Base-by-base conservation (phyloP, 2,797 vertebrate species). In the Ambastaia sidthimunki region DNA sequence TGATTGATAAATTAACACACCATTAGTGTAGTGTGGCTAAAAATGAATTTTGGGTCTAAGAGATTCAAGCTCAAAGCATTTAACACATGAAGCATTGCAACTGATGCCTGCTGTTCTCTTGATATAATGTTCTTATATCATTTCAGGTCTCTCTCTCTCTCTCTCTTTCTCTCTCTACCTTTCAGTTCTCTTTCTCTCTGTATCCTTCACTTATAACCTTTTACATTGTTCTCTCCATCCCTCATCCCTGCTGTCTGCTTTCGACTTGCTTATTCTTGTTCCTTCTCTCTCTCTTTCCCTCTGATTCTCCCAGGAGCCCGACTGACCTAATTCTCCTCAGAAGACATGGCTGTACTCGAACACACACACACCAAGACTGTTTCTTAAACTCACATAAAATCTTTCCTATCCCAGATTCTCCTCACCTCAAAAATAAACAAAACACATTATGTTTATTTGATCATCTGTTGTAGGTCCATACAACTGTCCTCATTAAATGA, bases 311-410 rank as follows among this genome's bases (percentile, higher is more conserved):
- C 83, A 80, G 72, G 85, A 83, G 85, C 71, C 78, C 57, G 72
- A 71, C 74, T 86, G 84, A 87, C 84, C 84, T 82, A 85, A 84
- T 87, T 85, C 79, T 87, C 81, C 83, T 80, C 73, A 74, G 65
- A 81, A 74, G 76, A 78, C 73, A 66, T 75, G 78, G 73, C 75
- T 59, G 70, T 65, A 80, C 80, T 76, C 72, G 47, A 80, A 82
- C 82, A 82, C 82, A 65, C 80, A 66, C 81, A 76, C 74, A 76
- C 77, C 74, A 66, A 52, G 12, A 4, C 73, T 75, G 66, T 69
- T 74, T 77, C 76, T 69, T 63, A 80, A 72, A 63, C 72, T 73
- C 47, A 15, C 47, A 77, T 63, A 63, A 63, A 7, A 63, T 59
- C 47, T 52, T 60, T 21, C 73, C 37, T 63, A 71, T 70, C 75